Percentiles rank a stretch among this genome's conserved stretches.
These are phyloP conservation scores for Bombylius major DNA, from an alignment of 2,888 invertebrate species.

Conservation along the genomic window DNA sequence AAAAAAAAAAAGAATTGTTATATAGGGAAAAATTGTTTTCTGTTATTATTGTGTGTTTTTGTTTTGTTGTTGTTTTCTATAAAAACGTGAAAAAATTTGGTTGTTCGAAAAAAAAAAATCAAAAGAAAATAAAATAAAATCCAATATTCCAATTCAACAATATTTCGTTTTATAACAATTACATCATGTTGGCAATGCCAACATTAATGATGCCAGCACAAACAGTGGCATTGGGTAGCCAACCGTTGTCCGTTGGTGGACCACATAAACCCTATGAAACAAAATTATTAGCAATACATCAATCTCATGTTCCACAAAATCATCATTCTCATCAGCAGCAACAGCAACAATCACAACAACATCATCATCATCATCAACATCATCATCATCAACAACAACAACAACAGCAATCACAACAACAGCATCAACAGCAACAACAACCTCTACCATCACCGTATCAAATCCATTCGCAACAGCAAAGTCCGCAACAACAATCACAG, in stretches of 20 bases:
- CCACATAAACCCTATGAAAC: conserved; percentile 37
- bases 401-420: conserved; percentile 36
- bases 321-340: conserved; percentile 14
- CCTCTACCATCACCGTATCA: conserved; percentile 31
- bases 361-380: conserved; percentile 23
- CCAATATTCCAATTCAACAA: neutral
- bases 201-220: conserved; percentile 40
- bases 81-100: no score
- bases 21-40: no score
- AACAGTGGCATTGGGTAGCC: conserved; percentile 37
- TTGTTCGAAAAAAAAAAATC: no score
- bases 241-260: conserved; percentile 33
- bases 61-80: no score
- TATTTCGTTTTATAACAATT: conserved; percentile 1
- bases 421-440: conserved; percentile 35
- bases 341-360: conserved; percentile 20
- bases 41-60: no score
- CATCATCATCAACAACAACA: conserved; percentile 23
- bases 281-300: conserved; percentile 37
- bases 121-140: no score
- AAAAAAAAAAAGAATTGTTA: no score
- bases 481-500: conserved; percentile 31
- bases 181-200: conserved; percentile 38
- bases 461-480: conserved; percentile 36
- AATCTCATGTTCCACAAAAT: conserved; percentile 33